phyloP scores from a whole-genome alignment of 2,113 vertebrate species.

The Microcebus tavaratra region DNA sequence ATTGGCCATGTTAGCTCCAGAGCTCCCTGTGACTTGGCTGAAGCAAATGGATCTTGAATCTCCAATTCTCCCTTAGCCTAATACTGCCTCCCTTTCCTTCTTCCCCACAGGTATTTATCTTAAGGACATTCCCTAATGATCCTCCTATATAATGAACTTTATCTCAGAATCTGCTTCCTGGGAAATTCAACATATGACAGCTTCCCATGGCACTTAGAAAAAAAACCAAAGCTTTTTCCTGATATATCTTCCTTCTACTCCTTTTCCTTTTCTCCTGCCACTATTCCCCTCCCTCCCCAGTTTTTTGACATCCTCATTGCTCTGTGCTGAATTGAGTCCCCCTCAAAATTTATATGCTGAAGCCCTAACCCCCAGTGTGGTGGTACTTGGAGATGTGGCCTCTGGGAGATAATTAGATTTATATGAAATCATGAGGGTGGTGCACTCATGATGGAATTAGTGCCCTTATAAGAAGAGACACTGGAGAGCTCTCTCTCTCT shows the following conservation, averaged over 20 bases:
- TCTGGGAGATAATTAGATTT: background rate
- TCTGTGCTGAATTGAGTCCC: background rate
- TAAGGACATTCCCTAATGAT: background rate
- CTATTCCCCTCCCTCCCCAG: background rate
- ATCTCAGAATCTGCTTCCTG: background rate
- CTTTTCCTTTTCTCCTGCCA: background rate
- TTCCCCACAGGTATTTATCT: background rate
- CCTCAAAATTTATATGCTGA: background rate
- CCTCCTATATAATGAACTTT: background rate
- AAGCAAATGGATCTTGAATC: background rate
- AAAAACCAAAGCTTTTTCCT: background rate
- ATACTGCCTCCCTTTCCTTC: background rate
- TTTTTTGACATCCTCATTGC: background rate
- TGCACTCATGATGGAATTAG: background rate
- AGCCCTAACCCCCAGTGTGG: background rate
- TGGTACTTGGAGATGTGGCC: background rate
- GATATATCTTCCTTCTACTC: background rate
- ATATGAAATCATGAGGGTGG: background rate
- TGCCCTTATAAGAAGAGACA: background rate
- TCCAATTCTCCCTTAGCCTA: background rate
- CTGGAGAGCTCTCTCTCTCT: background rate
- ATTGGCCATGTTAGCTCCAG: background rate
- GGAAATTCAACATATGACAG: background rate
- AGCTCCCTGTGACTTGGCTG: background rate
- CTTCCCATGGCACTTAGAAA: background rate